These are phyloP conservation scores for Fregetta grallaria DNA, from an alignment of 2,113 vertebrate species.

Conservation along the genomic window DNA sequence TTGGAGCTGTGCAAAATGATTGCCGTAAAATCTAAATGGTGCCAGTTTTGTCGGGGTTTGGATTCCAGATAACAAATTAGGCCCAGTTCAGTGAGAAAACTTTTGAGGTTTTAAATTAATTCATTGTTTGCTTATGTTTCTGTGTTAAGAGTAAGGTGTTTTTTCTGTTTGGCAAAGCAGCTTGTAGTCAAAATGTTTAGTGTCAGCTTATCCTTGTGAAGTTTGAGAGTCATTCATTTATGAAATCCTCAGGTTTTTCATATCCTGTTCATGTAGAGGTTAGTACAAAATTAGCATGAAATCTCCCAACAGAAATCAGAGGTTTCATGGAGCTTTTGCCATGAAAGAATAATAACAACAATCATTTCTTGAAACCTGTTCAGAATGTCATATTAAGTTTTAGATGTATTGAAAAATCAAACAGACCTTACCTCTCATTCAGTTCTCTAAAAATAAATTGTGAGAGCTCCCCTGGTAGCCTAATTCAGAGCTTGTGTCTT, in stretches of 20 bases:
- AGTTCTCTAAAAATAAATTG: not conserved
- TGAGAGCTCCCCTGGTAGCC: not conserved
- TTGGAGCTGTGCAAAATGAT: not conserved
- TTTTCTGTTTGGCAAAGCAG: not conserved
- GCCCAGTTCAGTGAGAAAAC: not conserved
- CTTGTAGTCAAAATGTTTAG: not conserved
- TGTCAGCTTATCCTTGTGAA: not conserved
- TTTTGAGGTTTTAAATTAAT: not conserved
- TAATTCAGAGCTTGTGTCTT: not conserved
- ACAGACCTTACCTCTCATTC: not conserved
- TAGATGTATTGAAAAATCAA: not conserved
- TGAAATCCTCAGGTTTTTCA: not conserved
- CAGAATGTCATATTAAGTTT: not conserved
- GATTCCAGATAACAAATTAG: not conserved
- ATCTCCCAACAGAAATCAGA: constrained; percentile 7
- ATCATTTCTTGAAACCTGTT: not conserved
- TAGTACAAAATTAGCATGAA: not conserved
- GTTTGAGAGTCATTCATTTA: not conserved
- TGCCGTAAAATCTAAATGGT: not conserved
- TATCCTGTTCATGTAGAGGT: not conserved
- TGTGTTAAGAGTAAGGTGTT: not conserved
- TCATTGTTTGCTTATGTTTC: not conserved
- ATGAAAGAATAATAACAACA: not conserved
- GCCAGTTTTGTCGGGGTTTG: not conserved
- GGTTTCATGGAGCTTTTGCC: constrained; percentile 22